Percentiles rank a stretch among this genome's conserved stretches.
Conservation (phyloP, 2,113 vertebrate species). For the Poicephalus gulielmi region DNA sequence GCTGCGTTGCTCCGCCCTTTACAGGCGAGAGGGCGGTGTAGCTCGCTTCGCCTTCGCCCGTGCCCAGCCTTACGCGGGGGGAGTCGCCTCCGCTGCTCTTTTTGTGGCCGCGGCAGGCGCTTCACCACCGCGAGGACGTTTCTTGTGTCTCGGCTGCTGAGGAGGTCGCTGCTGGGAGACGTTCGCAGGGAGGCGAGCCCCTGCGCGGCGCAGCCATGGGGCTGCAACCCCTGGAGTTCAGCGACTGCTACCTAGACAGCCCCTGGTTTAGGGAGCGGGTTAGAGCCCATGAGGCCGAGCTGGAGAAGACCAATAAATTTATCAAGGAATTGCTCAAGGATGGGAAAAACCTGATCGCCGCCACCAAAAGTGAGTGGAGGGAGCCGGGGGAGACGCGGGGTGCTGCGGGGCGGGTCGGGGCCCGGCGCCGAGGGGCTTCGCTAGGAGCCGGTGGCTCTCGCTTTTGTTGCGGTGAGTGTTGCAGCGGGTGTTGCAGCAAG, state of each 20-base stretch:
- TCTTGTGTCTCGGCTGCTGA: neutral
- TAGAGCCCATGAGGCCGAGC: conserved; percentile 90
- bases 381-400: neutral
- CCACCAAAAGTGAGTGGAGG: conserved; percentile 89
- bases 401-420: neutral
- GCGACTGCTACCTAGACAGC: conserved; percentile 96
- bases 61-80: neutral
- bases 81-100: neutral
- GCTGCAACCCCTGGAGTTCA: conserved; percentile 95
- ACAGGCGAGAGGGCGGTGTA: neutral
- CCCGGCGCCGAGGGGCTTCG: neutral
- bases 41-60: neutral
- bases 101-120: neutral
- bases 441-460: neutral
- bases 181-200: neutral
- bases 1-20: neutral
- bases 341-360: conserved; percentile 94
- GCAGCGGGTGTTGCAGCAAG: neutral
- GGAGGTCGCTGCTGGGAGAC: neutral
- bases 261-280: conserved; percentile 92
- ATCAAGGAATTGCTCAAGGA: conserved; percentile 98
- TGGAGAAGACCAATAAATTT: conserved; percentile 96
- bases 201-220: conserved; percentile 79
- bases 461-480: neutral
- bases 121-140: no score